Evolutionary conservation across 2,797 vertebrate genomes (phyloP), one percentile per base, ranked within the genome.

Genomic region (Acipenser oxyrinchus): DNA sequence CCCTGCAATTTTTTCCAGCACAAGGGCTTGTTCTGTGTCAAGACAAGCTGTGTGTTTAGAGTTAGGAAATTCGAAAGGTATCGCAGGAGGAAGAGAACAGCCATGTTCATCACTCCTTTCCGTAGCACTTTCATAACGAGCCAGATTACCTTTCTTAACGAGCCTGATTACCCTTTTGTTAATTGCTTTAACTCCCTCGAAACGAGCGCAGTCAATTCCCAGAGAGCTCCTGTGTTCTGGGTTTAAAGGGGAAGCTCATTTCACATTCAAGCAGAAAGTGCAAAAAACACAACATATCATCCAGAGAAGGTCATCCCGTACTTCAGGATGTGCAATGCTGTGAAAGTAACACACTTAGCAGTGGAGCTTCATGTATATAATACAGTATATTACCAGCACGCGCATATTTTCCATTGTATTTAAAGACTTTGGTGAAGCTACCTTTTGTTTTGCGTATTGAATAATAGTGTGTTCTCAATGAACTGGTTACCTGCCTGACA

Each of bases 31-130:
- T 15, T 60, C 13, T 62, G 4, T 37, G 48, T 62, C 6, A 10
- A 62, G 37, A 6, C 60, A 10, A 37, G 18, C 48, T 18, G 9
- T 48, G 48, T 15, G 60, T 37, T 15, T 4, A 11, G 8, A 50
- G 9, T 37, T 68, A 50, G 57, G 4, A 62, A 51, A n/a, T 58
- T 37, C 37, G 5, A 1, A 37, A 37, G 37, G 8, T 48, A 57
- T 48, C 23, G 10, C 10, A 48, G 60, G 18, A 10, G 10, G 6
- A 50, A 63, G 51, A 49, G 63, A 11, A 55, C 7, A 11, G 9
- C 3, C 60, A 57, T n/a, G 63, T 68, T 63, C 52, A 68, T 59
- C 62, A 57, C 18, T 64, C n/a, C 1, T 15, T 68, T 53, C 13
- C 8, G 6, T 52, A 10, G 7, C 18, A 10, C 37, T 11, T 57